Percentiles rank a stretch among this genome's conserved stretches.
These are phyloP conservation scores for Lates calcarifer DNA, from an alignment of 2,113 vertebrate species.

Conservation along the genomic window DNA sequence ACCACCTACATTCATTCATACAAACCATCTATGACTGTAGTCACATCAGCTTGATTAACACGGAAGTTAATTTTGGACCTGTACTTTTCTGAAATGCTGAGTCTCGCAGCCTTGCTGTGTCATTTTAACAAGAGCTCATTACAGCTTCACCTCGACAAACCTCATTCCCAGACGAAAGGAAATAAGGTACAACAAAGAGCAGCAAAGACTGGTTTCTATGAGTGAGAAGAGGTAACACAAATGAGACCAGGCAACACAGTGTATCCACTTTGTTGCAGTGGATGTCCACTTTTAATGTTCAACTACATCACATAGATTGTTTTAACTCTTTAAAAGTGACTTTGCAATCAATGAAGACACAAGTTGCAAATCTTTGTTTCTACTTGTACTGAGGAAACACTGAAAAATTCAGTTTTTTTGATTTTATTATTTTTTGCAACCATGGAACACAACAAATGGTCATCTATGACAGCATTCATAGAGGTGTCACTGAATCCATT, in stretches of 20 bases:
- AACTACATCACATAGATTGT: not conserved
- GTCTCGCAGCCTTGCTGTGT: not conserved
- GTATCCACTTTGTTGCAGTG: not conserved
- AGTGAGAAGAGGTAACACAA: no score
- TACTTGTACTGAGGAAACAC: not conserved
- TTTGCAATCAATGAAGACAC: not conserved
- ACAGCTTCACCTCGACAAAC: slow-evolving; percentile 17
- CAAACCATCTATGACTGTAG: no score
- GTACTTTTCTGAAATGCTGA: slow-evolving; percentile 6
- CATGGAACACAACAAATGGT: slow-evolving; percentile 20
- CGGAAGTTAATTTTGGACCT: not conserved
- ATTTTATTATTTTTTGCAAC: slow-evolving; percentile 1
- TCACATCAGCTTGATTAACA: not conserved
- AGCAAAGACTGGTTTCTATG: not conserved
- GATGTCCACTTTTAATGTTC: not conserved
- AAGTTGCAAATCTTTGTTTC: not conserved
- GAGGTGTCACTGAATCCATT: slow-evolving; percentile 22
- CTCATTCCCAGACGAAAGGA: not conserved
- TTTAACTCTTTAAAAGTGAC: not conserved
- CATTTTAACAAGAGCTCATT: slow-evolving; percentile 31
- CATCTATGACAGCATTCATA: slow-evolving; percentile 5
- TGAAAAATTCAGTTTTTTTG: not conserved
- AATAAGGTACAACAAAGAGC: not conserved
- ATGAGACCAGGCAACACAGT: not conserved
- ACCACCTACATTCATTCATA: no score